These are phyloP conservation scores for Empis livida DNA, from an alignment of 2,888 invertebrate species.

Conservation along the genomic window DNA sequence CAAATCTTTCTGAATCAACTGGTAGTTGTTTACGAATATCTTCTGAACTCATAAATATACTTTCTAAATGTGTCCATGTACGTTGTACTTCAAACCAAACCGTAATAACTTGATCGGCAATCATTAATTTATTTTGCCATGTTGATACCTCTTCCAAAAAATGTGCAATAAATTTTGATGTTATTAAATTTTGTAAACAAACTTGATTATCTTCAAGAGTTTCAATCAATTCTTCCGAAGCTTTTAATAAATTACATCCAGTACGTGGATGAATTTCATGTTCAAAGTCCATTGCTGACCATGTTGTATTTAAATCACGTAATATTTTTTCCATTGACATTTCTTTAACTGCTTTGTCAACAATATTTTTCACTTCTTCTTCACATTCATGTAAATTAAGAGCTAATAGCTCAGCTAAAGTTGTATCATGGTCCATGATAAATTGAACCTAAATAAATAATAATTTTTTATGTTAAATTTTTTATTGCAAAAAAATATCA, in stretches of 20 bases:
- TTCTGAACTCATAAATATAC: conserved; percentile 96
- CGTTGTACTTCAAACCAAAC: conserved; percentile 94
- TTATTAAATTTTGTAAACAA: conserved; percentile 86
- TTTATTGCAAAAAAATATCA: no score
- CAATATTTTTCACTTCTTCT: conserved; percentile 94
- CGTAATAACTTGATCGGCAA: conserved; percentile 87
- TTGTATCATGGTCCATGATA: conserved; percentile 86
- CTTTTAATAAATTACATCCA: conserved; percentile 69
- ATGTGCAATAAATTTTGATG: conserved; percentile 93
- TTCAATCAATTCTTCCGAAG: conserved; percentile 92
- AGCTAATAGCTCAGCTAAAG: conserved; percentile 78
- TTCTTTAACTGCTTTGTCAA: conserved; percentile 96
- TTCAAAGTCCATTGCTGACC: conserved; percentile 85
- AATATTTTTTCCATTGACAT: conserved; percentile 97
- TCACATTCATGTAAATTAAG: conserved; percentile 92
- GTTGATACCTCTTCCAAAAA: conserved; percentile 87
- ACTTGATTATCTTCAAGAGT: conserved; percentile 96
- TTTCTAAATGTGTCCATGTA: conserved; percentile 94
- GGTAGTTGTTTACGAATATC: conserved; percentile 91
- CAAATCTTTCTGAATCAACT: conserved; percentile 84
- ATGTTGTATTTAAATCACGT: conserved; percentile 78
- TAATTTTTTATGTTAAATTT: no score
- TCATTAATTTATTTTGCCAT: conserved; percentile 86
- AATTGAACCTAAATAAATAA: conserved; percentile 67
- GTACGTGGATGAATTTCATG: conserved; percentile 81